Percentiles rank a stretch among this genome's conserved stretches.
phyloP scores from a whole-genome alignment of 2,888 invertebrate genomes.

The Rhamphomyia laevipes region DNA sequence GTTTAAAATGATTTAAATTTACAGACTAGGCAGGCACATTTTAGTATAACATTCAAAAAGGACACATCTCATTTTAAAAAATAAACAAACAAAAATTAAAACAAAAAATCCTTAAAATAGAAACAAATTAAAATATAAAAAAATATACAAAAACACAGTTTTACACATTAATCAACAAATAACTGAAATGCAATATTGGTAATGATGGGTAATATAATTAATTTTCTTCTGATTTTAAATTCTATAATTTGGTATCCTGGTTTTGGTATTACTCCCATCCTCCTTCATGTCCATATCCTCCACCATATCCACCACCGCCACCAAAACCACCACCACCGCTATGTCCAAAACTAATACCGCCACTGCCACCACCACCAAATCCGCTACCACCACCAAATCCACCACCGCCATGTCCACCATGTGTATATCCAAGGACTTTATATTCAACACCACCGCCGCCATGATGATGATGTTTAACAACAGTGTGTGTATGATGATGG shows the following conservation, averaged over 20 bases:
- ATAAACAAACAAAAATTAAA: background rate
- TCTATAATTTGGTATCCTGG: no score
- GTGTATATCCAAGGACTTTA: constrained; percentile 32
- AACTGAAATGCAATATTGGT: background rate
- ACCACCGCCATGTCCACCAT: constrained; percentile 24
- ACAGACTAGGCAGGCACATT: constrained; percentile 1
- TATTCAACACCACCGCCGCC: constrained; percentile 21
- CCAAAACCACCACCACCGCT: background rate
- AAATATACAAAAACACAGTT: background rate
- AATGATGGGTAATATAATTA: background rate
- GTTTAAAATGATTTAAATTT: background rate
- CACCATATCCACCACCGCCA: background rate
- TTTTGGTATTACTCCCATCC: background rate
- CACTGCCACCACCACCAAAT: constrained; percentile 40
- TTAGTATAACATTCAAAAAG: background rate
- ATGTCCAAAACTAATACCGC: background rate
- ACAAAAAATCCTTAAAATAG: background rate
- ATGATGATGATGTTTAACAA: constrained; percentile 10
- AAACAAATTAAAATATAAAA: background rate
- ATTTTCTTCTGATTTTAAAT: background rate
- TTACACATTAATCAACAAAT: background rate
- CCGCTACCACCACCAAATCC: constrained; percentile 42
- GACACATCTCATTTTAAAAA: background rate
- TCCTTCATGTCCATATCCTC: background rate
- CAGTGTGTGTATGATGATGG: constrained; percentile 64